Base-by-base conservation (phyloP, 2,797 vertebrate genomes). In the Alauda arvensis region DNA sequence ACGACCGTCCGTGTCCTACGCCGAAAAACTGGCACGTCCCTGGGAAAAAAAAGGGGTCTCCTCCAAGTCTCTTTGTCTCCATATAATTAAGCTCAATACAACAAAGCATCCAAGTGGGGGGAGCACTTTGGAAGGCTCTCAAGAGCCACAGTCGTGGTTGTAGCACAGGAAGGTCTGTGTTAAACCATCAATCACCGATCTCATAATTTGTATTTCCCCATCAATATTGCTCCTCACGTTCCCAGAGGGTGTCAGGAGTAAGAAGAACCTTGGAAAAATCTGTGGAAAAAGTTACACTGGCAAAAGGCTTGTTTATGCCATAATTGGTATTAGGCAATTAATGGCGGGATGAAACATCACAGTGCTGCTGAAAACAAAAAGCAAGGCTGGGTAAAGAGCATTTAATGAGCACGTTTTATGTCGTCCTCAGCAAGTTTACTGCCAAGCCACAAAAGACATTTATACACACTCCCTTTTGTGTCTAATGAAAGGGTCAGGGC, bases 271-370 rank as follows among this genome's bases (percentile, higher is more conserved):
- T n/a, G 81, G 63, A 65, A 92, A 37, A 94, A 92, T 53, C 82
- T 69, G 74, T 45, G 17, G 80, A 17, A 89, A 83, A 91, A 81
- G 83, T 77, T 85, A 76, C 85, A 84, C 52, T 17, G 82, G 75
- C 89, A 82, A 86, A 87, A 24, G 65, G 77, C 71, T 89, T 61
- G 65, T 89, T 88, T 88, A 33, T 61, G 78, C 71, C 78, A 86
- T 91, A 85, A 88, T 89, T 94, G 85, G 83, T 82, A 86, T 93
- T 79, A 92, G 87, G 93, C 83, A 93, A 94, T 93, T 93, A 92
- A 92, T 67, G 89, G 89, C 29, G 83, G 89, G 83, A 79, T 45
- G 89, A 71, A 93, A 52, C 89, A 93, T n/a, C 77, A 43, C 85
- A 67, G 60, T 70, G 89, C 92, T 69, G 72, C 85, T 20, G 89